Evolutionary conservation across 2,113 vertebrate species (phyloP).

Genomic region (Trichomycterus rosablanca): DNA sequence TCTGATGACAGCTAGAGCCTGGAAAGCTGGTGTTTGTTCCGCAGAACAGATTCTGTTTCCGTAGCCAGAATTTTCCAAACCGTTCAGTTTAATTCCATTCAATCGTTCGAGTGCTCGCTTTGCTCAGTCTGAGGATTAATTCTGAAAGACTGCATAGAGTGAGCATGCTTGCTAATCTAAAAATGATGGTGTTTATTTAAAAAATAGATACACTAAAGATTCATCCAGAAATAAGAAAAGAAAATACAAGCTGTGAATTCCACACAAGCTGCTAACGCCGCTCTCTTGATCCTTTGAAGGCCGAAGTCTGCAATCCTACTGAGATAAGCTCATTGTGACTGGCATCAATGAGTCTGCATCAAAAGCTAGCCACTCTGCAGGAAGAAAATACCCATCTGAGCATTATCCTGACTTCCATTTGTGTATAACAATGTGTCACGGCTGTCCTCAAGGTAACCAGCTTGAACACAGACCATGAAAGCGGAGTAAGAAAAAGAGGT

Average conservation of each 20-base stretch:
- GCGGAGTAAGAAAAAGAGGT: background rate
- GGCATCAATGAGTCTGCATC: constrained; percentile 7
- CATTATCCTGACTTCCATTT: constrained; percentile 13
- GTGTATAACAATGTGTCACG: constrained; percentile 6
- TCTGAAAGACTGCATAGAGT: background rate
- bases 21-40: constrained; percentile 12
- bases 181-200: background rate
- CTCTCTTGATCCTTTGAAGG: constrained; percentile 13
- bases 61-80: constrained; percentile 9
- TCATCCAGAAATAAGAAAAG: background rate
- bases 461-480: constrained; percentile 4
- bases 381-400: background rate
- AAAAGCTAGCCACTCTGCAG: constrained; percentile 11
- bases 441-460: constrained; percentile 27
- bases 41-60: background rate
- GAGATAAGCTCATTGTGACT: constrained; percentile 32
- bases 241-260: background rate
- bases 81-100: too few relatives aligned
- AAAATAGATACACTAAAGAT: background rate
- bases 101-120: background rate
- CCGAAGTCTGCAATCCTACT: constrained; percentile 14
- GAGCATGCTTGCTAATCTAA: constrained; percentile 4
- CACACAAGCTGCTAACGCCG: constrained; percentile 18
- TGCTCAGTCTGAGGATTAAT: constrained; percentile 1
- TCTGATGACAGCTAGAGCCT: constrained; percentile 25